phyloP scores from a whole-genome alignment of 2,113 vertebrate genomes.

The Haemorhous mexicanus region DNA sequence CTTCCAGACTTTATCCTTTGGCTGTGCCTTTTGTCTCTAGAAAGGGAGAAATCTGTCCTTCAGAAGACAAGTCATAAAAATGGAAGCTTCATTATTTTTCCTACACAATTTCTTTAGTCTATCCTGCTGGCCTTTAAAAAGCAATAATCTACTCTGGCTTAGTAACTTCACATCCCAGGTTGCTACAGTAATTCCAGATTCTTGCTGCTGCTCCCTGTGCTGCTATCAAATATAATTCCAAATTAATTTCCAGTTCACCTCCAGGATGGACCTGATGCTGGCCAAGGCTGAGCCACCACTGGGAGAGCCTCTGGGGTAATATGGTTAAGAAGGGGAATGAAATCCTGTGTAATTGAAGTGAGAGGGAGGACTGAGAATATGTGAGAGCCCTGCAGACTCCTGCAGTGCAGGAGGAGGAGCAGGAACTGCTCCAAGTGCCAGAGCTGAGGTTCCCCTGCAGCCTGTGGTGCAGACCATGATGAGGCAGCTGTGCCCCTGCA shows the following conservation, averaged over 20 bases:
- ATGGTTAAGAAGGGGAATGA: background rate
- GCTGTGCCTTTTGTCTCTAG: background rate
- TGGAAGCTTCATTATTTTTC: background rate
- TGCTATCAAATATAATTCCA: background rate
- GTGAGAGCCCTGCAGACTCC: background rate
- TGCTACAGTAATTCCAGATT: background rate
- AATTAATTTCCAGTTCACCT: background rate
- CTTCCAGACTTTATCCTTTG: background rate
- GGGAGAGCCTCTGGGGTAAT: background rate
- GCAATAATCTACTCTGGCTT: background rate
- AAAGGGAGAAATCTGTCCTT: accelerated
- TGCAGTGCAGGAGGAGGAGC: background rate
- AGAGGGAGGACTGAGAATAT: background rate
- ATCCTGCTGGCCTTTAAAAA: background rate
- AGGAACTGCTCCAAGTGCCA: accelerated
- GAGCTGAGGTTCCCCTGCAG: background rate
- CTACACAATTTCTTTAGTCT: background rate
- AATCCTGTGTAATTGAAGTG: background rate
- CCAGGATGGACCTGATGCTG: accelerated
- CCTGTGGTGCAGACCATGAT: background rate
- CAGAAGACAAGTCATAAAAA: background rate
- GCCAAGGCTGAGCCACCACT: background rate
- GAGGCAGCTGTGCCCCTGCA: background rate
- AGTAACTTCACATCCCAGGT: background rate
- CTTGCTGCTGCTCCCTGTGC: background rate